Conservation (phyloP, 1,140 invertebrate species). For the Aphis craccivora region DNA sequence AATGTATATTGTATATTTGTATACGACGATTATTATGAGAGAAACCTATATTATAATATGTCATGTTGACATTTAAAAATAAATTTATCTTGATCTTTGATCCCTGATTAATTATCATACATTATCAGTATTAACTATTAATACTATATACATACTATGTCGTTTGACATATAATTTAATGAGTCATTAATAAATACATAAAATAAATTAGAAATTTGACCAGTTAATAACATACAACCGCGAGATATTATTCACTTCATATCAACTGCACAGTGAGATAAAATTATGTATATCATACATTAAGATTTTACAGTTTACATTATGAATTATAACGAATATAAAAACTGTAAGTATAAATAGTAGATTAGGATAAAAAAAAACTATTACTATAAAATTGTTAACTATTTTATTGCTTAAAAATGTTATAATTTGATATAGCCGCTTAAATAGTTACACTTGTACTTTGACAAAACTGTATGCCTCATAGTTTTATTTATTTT, state of each 20-base stretch:
- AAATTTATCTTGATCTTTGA: not conserved
- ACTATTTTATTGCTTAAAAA: not conserved
- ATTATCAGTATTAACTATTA: not conserved
- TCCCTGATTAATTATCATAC: not conserved
- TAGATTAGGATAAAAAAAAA: not conserved
- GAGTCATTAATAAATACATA: not conserved
- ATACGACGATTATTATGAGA: not conserved
- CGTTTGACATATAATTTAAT: not conserved
- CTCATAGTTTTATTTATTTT: too few species aligned
- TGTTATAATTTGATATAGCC: not conserved
- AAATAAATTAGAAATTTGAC: not conserved
- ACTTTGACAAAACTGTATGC: not conserved
- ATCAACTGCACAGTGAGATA: not conserved
- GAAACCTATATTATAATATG: not conserved
- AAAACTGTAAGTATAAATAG: not conserved
- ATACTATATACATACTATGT: not conserved
- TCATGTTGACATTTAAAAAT: conserved; percentile 9
- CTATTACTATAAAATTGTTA: not conserved
- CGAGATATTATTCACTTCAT: not conserved
- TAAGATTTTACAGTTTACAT: not conserved
- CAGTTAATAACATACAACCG: not conserved
- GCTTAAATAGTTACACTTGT: not conserved
- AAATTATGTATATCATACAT: not conserved
- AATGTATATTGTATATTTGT: too few species aligned
- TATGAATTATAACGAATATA: not conserved